Evolutionary conservation across 2,888 invertebrate species (phyloP).

Genomic region (Diarsia brunnea): DNA sequence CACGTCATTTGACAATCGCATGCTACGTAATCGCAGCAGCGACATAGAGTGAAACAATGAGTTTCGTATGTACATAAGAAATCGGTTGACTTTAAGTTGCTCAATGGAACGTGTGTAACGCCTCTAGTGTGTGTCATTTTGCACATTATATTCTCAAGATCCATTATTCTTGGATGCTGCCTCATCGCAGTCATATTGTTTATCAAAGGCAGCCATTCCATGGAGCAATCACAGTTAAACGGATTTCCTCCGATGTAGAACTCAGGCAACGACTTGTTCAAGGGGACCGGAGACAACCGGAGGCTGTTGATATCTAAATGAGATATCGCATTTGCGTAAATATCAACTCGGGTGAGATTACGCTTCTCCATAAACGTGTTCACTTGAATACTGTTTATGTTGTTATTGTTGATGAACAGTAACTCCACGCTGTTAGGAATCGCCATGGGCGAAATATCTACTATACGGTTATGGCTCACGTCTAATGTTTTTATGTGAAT

Average conservation of each 20-base stretch:
- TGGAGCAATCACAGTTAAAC: slow-evolving; percentile 98
- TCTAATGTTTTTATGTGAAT: slow-evolving; percentile 96
- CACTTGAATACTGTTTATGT: slow-evolving; percentile 94
- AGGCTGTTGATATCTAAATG: slow-evolving; percentile 96
- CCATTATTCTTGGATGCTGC: slow-evolving; percentile 97
- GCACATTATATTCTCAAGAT: slow-evolving; percentile 96
- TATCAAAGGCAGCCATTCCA: slow-evolving; percentile 98
- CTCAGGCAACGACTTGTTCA: slow-evolving; percentile 95
- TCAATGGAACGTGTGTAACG: slow-evolving; percentile 94
- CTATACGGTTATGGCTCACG: slow-evolving; percentile 96
- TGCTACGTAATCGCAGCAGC: slow-evolving; percentile 98
- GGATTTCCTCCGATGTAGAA: slow-evolving; percentile 98
- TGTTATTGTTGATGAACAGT: slow-evolving; percentile 97
- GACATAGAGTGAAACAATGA: slow-evolving; percentile 98
- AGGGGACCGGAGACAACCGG: slow-evolving; percentile 93
- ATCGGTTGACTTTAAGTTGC: slow-evolving; percentile 94
- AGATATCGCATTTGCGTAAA: slow-evolving; percentile 96
- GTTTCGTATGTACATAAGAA: slow-evolving; percentile 97
- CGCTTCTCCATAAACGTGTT: slow-evolving; percentile 96
- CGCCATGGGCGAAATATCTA: slow-evolving; percentile 94
- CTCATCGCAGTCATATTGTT: slow-evolving; percentile 96
- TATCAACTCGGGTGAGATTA: slow-evolving; percentile 96
- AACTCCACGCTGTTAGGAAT: slow-evolving; percentile 97
- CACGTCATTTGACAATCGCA: slow-evolving; percentile 99
- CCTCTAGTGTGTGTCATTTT: slow-evolving; percentile 96